These are phyloP conservation scores for Labeo rohita DNA, from an alignment of 2,113 vertebrate genomes.

Conservation along the genomic window DNA sequence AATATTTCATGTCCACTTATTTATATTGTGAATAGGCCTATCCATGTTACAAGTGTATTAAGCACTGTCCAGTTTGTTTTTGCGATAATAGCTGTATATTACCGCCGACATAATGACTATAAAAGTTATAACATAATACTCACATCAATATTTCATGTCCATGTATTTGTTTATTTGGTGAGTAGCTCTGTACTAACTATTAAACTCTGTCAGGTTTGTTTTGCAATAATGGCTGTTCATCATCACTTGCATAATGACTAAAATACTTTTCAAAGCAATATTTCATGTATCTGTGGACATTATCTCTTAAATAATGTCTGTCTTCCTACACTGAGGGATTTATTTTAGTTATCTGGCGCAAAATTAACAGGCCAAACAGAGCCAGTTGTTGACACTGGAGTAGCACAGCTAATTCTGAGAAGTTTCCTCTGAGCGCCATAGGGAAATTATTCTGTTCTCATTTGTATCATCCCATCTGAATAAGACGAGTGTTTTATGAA, in stretches of 20 bases:
- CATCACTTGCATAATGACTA: neutral
- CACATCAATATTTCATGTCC: too few species aligned
- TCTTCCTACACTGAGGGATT: neutral
- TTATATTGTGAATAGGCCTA: too few species aligned
- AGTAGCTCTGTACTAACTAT: too few species aligned
- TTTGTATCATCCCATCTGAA: neutral
- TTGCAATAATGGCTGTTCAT: neutral
- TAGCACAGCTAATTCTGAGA: neutral
- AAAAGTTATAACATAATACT: too few species aligned
- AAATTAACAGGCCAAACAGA: neutral
- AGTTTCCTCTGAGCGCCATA: neutral
- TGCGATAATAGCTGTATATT: neutral
- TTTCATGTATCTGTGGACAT: neutral
- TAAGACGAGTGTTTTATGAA: neutral
- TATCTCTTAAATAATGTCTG: neutral
- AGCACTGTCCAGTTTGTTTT: too few species aligned
- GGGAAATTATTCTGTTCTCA: neutral
- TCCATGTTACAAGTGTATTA: too few species aligned
- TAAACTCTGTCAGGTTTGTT: neutral
- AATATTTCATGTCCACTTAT: too few species aligned
- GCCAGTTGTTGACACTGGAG: neutral
- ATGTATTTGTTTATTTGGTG: too few species aligned
- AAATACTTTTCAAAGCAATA: neutral
- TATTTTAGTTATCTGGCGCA: neutral
- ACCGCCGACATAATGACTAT: too few species aligned